Conservation (phyloP, 2,113 vertebrate genomes). For the Monopterus albus region DNA sequence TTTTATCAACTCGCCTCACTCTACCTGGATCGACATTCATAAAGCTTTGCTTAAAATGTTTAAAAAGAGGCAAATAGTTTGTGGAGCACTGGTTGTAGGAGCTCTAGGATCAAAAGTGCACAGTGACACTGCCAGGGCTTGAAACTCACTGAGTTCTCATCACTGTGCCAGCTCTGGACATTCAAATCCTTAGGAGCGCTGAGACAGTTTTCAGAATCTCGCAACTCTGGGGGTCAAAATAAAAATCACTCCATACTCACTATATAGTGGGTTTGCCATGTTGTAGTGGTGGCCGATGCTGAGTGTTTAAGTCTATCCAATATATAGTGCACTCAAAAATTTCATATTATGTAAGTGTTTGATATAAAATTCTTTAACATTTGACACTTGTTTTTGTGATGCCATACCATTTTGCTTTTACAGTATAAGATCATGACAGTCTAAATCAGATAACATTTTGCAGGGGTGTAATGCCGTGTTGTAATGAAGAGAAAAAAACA, state of each 20-base stretch:
- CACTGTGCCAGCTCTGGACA: slow-evolving; percentile 52
- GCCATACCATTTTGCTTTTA: background rate
- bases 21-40: slow-evolving; percentile 28
- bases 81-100: no score
- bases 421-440: background rate
- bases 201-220: slow-evolving; percentile 49
- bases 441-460: background rate
- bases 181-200: slow-evolving; percentile 32
- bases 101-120: slow-evolving; percentile 56
- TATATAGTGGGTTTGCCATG: no score
- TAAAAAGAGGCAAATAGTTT: no score
- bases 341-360: no score
- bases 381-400: background rate
- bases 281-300: no score
- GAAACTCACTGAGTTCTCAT: slow-evolving; percentile 40
- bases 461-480: background rate
- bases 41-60: no score
- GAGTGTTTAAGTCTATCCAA: no score
- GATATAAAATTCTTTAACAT: no score
- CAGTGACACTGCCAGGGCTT: slow-evolving; percentile 44
- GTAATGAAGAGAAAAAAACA: background rate
- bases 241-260: no score
- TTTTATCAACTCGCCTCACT: slow-evolving; percentile 27
- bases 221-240: slow-evolving; percentile 43
- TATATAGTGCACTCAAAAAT: no score